Evolutionary conservation across 2,888 invertebrate species (phyloP), one percentile per base, ranked within the genome.

Genomic region (Drosophila barbarae): DNA sequence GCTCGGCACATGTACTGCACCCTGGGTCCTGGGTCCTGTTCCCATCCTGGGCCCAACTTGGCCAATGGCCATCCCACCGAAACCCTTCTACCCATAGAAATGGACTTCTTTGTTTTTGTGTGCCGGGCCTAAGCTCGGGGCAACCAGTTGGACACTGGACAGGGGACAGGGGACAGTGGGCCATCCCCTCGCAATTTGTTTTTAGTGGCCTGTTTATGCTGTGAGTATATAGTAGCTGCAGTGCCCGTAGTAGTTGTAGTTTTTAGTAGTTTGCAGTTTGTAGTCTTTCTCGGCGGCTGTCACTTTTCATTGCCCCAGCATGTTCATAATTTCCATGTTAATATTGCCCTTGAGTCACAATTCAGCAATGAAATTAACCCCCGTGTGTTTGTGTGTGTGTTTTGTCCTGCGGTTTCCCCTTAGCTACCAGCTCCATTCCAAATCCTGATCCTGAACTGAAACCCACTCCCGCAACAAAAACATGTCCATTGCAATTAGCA

Each of bases 241-340:
- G 32, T 59, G 52, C 30, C 26, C 59, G 41, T 32, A 36, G 68
- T 42, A 34, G 39, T 56, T 26, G 39, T 64, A 46, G 32, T 47
- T 47, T 47, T 57, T 39, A 44, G 66, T 53, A 72, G 55, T 54
- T 46, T 52, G 64, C 50, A 74, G 59, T 59, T 66, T 46, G 63
- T 50, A 55, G 50, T 65, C 61, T 57, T 72, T 72, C 46, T 47
- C 49, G 60, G 67, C 49, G 53, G 52, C 65, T 78, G 73, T 73
- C 73, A 73, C 59, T 71, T 76, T 70, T 67, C 73, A 72, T 76
- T 63, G 72, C 47, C 54, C 51, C 64, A 56, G 66, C 63, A 67
- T 73, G 72, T 83, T 74, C 81, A 84, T 85, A 86, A 86, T 84
- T 81, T 83, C 61, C 79, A 86, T 86, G 86, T 81, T 86, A 84